Conservation (phyloP, 2,888 invertebrate species). For the Odontocerum albicorne region DNA sequence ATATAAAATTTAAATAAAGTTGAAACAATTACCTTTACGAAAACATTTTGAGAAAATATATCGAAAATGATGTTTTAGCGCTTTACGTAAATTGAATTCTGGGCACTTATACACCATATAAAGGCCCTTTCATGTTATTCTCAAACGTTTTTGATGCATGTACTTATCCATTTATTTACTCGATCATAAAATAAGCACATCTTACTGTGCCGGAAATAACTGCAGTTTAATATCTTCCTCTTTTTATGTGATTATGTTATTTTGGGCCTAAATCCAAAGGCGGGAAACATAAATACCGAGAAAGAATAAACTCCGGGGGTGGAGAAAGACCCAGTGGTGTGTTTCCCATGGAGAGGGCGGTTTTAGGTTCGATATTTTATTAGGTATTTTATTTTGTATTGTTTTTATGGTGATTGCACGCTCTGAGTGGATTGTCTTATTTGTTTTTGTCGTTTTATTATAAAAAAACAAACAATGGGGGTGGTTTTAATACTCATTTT, state of each 20-base stretch:
- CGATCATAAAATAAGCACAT: slow-evolving; percentile 27
- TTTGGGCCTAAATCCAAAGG: slow-evolving; percentile 30
- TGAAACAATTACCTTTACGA: too few relatives aligned
- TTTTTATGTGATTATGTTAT: slow-evolving; percentile 34
- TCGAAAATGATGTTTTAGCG: too few relatives aligned
- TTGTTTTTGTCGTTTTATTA: slow-evolving; percentile 22
- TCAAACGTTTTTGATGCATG: not conserved
- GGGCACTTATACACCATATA: too few relatives aligned
- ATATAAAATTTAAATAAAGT: too few relatives aligned
- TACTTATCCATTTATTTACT: slow-evolving; percentile 28
- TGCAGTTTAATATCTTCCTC: slow-evolving; percentile 32
- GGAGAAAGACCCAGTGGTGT: not conserved
- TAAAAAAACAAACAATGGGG: too few relatives aligned
- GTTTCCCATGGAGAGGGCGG: slow-evolving; percentile 6
- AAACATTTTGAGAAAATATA: too few relatives aligned
- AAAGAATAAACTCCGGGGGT: slow-evolving; percentile 10
- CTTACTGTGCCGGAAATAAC: slow-evolving; percentile 27
- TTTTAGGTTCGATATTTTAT: slow-evolving; percentile 26
- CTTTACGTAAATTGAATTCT: too few relatives aligned
- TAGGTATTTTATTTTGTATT: slow-evolving; percentile 30
- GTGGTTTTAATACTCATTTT: too few relatives aligned
- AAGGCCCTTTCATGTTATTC: not conserved
- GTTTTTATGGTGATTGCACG: slow-evolving; percentile 33
- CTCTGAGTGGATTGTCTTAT: slow-evolving; percentile 15
- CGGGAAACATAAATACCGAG: slow-evolving; percentile 31